Conservation (phyloP, 2,888 invertebrate species). For the Cataglyphis cursor region DNA sequence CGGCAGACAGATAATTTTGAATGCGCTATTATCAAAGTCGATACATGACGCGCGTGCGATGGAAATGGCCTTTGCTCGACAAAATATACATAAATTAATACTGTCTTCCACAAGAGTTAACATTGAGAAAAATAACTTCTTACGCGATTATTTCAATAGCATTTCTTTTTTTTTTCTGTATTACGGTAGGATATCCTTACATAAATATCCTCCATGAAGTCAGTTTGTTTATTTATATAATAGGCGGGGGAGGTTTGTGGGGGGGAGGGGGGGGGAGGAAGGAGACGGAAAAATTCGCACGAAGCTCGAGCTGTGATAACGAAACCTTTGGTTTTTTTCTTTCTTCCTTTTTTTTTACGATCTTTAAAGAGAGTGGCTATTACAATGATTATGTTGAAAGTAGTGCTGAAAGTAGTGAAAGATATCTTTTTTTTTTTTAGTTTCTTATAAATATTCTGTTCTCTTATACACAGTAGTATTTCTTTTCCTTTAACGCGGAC, state of each 20-base stretch:
- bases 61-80: constrained; percentile 10
- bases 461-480: constrained; percentile 52
- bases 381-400: constrained; percentile 57
- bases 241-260: neutral
- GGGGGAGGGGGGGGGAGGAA: neutral
- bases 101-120: constrained; percentile 40
- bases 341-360: constrained; percentile 43
- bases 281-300: constrained; percentile 43
- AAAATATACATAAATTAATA: constrained; percentile 33
- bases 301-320: constrained; percentile 52
- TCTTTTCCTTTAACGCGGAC: constrained; percentile 30
- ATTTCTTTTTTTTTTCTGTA: constrained; percentile 1
- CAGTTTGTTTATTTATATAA: constrained; percentile 28
- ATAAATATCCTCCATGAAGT: constrained; percentile 49
- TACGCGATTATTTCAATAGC: constrained; percentile 35
- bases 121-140: constrained; percentile 53
- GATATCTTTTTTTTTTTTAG: constrained; percentile 51
- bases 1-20: constrained; percentile 15
- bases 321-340: constrained; percentile 47
- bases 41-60: constrained; percentile 40
- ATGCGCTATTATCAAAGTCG: constrained; percentile 30
- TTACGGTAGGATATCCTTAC: constrained; percentile 24
- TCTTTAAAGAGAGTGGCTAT: constrained; percentile 54
- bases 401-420: constrained; percentile 58
- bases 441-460: constrained; percentile 57